A percentile compares a stretch with the other conserved stretches of the same genome.
phyloP scores from a whole-genome alignment of 2,797 vertebrate genomes.

The Brachymystax lenok region DNA sequence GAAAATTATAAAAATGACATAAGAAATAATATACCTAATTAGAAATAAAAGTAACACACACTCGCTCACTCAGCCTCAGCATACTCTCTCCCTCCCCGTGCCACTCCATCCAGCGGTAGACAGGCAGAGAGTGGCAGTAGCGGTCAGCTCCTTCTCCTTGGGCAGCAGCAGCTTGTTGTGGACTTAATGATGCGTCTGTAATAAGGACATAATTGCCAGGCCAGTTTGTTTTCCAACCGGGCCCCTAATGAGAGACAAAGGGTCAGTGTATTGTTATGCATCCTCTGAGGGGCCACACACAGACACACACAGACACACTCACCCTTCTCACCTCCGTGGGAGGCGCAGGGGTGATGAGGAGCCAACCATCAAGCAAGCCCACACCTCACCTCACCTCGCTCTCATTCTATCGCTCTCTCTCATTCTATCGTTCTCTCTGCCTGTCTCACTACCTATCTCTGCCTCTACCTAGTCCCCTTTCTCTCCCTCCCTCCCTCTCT shows the following conservation, averaged over 20 bases:
- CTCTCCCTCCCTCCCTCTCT: slow-evolving; percentile 8
- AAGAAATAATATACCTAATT: no score
- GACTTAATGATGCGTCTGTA: slow-evolving; percentile 74
- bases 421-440: not conserved
- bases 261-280: slow-evolving; percentile 68
- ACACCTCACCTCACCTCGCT: not conserved
- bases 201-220: slow-evolving; percentile 70
- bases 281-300: slow-evolving; percentile 51
- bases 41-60: not conserved
- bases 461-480: slow-evolving; percentile 23
- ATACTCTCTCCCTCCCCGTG: not conserved
- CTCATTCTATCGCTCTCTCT: slow-evolving; percentile 5
- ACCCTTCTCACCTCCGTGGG: slow-evolving; percentile 20
- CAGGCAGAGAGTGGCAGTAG: not conserved
- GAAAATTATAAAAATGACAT: no score
- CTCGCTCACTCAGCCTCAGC: not conserved
- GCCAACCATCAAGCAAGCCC: not conserved
- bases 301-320: slow-evolving; percentile 23
- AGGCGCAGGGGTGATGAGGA: slow-evolving; percentile 31
- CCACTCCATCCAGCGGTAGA: not conserved
- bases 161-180: slow-evolving; percentile 60
- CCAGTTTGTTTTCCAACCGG: slow-evolving; percentile 63
- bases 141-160: slow-evolving; percentile 36
- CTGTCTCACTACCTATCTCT: not conserved
- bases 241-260: slow-evolving; percentile 64